phyloP scores from a whole-genome alignment of 2,797 vertebrate genomes.

The Poecilia gillii region DNA sequence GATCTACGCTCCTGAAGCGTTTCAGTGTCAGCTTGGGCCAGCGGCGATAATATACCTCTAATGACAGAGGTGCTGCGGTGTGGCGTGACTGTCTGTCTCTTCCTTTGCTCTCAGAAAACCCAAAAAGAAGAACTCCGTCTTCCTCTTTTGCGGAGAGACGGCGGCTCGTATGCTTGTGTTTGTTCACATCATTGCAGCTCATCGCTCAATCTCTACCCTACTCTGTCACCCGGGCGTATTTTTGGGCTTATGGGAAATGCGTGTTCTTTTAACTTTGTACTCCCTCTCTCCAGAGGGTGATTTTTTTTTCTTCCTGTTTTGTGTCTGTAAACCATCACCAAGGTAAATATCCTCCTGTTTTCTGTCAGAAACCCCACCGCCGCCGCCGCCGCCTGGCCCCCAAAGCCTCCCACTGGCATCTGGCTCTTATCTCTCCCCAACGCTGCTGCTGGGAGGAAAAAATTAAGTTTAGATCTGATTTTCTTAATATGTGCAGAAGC shows the following conservation, averaged over 20 bases:
- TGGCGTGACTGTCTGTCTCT: slow-evolving; percentile 65
- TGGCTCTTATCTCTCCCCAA: slow-evolving; percentile 57
- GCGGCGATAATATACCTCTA: slow-evolving; percentile 61
- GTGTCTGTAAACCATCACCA: slow-evolving; percentile 11
- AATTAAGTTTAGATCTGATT: slow-evolving; percentile 75
- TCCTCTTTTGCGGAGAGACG: slow-evolving; percentile 32
- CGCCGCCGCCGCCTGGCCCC: neutral
- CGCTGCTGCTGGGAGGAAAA: slow-evolving; percentile 54
- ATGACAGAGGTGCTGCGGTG: slow-evolving; percentile 69
- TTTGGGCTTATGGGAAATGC: slow-evolving; percentile 22
- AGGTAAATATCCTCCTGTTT: neutral
- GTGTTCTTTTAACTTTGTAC: slow-evolving; percentile 15
- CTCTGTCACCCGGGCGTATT: slow-evolving; percentile 6
- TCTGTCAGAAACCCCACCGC: neutral
- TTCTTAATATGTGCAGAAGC: slow-evolving; percentile 59
- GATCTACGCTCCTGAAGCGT: slow-evolving; percentile 51
- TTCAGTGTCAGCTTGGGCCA: slow-evolving; percentile 33
- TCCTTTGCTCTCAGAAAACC: slow-evolving; percentile 28
- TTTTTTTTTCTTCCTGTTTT: slow-evolving; percentile 10
- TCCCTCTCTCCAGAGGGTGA: slow-evolving; percentile 7
- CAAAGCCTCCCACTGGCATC: slow-evolving; percentile 62
- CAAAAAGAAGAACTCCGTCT: slow-evolving; percentile 20
- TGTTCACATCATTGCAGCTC: neutral
- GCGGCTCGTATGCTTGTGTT: slow-evolving; percentile 21
- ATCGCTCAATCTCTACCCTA: slow-evolving; percentile 15